Conservation (phyloP, 2,888 invertebrate species). For the Tiliacea citrago region DNA sequence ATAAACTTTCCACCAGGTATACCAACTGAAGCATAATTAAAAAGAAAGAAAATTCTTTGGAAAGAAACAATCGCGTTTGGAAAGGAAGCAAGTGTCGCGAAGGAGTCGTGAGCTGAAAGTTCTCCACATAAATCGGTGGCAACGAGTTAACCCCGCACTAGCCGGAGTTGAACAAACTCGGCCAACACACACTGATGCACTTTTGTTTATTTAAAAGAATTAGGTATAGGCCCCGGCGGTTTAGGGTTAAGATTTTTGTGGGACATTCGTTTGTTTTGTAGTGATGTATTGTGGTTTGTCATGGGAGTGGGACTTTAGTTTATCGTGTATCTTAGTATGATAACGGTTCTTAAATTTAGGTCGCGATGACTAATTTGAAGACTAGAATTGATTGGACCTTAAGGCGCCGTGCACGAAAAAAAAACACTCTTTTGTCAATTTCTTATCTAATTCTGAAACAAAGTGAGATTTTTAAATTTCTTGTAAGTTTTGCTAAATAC, state of each 20-base stretch:
- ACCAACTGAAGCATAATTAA: conserved; percentile 67
- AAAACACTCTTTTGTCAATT: too few species aligned
- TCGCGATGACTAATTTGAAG: background rate
- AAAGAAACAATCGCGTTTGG: conserved; percentile 76
- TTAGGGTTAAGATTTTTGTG: conserved; percentile 52
- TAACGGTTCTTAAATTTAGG: background rate
- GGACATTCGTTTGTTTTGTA: conserved; percentile 28
- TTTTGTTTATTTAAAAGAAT: conserved; percentile 69
- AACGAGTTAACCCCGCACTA: conserved; percentile 85
- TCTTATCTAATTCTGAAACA: too few species aligned
- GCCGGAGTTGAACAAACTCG: conserved; percentile 82
- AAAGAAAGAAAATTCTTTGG: conserved; percentile 71
- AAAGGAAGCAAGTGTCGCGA: conserved; percentile 82
- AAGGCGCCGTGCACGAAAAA: background rate
- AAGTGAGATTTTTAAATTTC: background rate
- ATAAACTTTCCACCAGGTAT: conserved; percentile 66
- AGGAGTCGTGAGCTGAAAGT: conserved; percentile 81
- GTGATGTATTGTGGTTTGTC: conserved; percentile 23
- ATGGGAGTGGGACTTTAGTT: background rate
- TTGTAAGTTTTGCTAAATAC: too few species aligned
- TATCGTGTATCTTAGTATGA: background rate
- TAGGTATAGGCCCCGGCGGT: conserved; percentile 50
- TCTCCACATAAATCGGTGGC: conserved; percentile 81
- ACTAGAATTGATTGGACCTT: background rate
- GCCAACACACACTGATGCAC: conserved; percentile 77